Conservation (phyloP, 2,888 invertebrate genomes). For the Clostera curtula region DNA sequence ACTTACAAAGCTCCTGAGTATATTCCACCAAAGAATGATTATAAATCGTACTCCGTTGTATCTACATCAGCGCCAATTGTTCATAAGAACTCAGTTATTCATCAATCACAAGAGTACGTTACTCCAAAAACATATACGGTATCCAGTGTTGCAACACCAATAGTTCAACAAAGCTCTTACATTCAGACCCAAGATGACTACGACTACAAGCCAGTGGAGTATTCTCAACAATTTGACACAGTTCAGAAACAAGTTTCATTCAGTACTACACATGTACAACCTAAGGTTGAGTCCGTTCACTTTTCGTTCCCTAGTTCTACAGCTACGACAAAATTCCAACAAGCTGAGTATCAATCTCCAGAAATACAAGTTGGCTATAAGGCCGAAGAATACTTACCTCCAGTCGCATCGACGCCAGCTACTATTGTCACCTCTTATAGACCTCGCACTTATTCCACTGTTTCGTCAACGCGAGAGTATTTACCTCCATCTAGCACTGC, state of each 20-base stretch:
- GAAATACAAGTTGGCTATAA: conserved; percentile 58
- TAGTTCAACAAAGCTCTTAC: conserved; percentile 13
- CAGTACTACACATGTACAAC: conserved; percentile 39
- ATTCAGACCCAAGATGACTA: conserved; percentile 37
- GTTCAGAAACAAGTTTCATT: conserved; percentile 34
- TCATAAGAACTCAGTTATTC: conserved; percentile 38
- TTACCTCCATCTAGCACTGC: conserved; percentile 38
- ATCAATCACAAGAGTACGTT: conserved; percentile 36
- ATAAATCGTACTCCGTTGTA: conserved; percentile 37
- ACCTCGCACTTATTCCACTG: conserved; percentile 41
- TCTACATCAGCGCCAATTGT: conserved; percentile 40
- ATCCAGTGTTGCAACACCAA: conserved; percentile 37
- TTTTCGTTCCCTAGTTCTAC: conserved; percentile 43
- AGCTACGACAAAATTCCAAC: conserved; percentile 39
- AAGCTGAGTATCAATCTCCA: conserved; percentile 46
- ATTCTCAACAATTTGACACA: conserved; percentile 28
- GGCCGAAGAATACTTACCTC: conserved; percentile 58
- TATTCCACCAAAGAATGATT: conserved; percentile 39
- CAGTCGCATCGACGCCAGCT: conserved; percentile 38
- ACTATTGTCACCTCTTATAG: conserved; percentile 41
- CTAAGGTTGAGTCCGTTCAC: conserved; percentile 44
- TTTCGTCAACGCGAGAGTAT: conserved; percentile 33
- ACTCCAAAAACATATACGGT: conserved; percentile 41
- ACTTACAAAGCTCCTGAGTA: conserved; percentile 40
- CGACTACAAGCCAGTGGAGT: conserved; percentile 33